Percentiles rank a stretch among this genome's conserved stretches.
These are phyloP conservation scores for Clarias magur DNA, from an alignment of 2,113 vertebrate species.

Conservation along the genomic window DNA sequence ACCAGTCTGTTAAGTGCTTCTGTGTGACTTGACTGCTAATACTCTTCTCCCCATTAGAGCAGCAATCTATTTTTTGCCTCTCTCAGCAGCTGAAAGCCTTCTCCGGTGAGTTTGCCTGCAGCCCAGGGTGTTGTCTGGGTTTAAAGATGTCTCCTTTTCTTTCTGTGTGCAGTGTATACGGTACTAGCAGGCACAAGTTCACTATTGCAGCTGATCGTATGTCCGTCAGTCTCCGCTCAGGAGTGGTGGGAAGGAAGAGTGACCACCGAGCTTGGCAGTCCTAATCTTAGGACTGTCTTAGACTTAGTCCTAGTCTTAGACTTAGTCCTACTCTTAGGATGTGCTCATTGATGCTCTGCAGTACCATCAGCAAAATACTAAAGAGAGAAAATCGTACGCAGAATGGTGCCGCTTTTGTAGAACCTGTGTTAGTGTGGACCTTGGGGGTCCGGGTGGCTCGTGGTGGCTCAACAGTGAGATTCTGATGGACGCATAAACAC, in stretches of 20 bases:
- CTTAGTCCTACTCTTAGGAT: not conserved
- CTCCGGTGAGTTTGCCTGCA: slow-evolving; percentile 34
- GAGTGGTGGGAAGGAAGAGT: not conserved
- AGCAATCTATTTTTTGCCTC: slow-evolving; percentile 21
- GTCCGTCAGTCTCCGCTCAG: not conserved
- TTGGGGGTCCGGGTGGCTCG: not conserved
- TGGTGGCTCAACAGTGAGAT: not conserved
- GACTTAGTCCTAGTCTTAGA: not conserved
- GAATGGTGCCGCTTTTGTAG: not conserved
- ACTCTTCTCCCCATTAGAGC: slow-evolving; percentile 31
- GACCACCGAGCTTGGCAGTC: not conserved
- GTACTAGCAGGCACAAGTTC: not conserved
- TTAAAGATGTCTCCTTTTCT: not conserved
- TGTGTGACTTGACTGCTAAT: slow-evolving; percentile 73
- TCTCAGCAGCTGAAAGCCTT: slow-evolving; percentile 34
- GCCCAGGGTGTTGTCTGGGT: slow-evolving; percentile 11
- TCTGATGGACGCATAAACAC: not conserved
- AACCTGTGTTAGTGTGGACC: not conserved
- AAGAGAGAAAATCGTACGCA: not conserved
- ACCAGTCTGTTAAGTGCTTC: slow-evolving; percentile 61
- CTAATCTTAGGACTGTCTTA: not conserved
- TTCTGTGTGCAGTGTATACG: slow-evolving; percentile 6
- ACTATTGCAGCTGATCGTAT: too few relatives aligned
- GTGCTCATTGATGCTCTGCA: not conserved
- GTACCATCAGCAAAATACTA: not conserved